Conservation (phyloP, 35 echinoderm and acorn worm species). For the Nesometra sesokonis region DNA sequence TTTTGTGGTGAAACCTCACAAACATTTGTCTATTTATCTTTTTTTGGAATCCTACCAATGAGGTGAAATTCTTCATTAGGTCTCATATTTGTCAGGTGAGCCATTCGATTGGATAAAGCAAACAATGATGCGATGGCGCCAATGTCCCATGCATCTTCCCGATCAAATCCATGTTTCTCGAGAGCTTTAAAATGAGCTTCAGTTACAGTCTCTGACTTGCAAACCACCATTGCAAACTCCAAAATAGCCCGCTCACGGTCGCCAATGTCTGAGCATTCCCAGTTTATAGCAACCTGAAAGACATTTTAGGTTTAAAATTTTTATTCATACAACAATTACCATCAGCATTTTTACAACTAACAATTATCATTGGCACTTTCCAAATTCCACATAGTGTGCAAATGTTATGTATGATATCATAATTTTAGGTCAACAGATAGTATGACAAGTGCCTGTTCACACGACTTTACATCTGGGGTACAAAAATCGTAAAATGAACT, state of each 20-base stretch:
- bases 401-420: too few relatives aligned
- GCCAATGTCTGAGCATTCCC: conserved; percentile 65
- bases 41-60: conserved; percentile 72
- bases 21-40: conserved; percentile 1
- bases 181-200: conserved; percentile 60
- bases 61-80: conserved; percentile 90
- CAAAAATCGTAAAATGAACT: too few relatives aligned
- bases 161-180: conserved; percentile 73
- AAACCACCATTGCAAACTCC: conserved; percentile 78
- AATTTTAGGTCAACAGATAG: too few relatives aligned
- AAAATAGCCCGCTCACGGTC: conserved; percentile 61
- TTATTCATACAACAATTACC: too few relatives aligned
- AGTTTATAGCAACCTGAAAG: conserved; percentile 65
- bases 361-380: too few relatives aligned
- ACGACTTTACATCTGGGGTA: too few relatives aligned
- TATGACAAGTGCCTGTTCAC: too few relatives aligned
- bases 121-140: conserved; percentile 71
- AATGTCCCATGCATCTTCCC: conserved; percentile 84
- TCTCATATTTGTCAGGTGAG: conserved; percentile 53
- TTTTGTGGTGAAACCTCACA: too few relatives aligned
- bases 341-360: too few relatives aligned
- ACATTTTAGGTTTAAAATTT: not conserved
- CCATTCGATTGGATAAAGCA: conserved; percentile 90
- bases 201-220: conserved; percentile 46
- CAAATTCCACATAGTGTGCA: too few relatives aligned